These are phyloP conservation scores for Okapia johnstoni DNA, from an alignment of 2,113 vertebrate genomes.

Conservation along the genomic window DNA sequence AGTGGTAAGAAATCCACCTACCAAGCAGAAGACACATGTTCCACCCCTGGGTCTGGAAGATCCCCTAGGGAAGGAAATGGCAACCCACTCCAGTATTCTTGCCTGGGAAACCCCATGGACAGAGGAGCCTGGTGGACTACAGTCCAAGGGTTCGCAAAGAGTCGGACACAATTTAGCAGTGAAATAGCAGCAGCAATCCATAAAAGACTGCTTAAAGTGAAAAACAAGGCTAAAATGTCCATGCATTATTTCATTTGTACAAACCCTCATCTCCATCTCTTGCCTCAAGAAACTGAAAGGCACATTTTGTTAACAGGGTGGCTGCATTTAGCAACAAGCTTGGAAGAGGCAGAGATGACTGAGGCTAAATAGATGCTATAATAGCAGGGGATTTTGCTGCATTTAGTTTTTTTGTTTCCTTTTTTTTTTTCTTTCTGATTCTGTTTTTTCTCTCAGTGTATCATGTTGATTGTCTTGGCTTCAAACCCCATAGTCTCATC, in stretches of 20 bases:
- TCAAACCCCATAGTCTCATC: neutral
- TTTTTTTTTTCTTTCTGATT: neutral
- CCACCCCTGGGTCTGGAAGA: neutral
- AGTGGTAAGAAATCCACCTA: neutral
- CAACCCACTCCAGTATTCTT: neutral
- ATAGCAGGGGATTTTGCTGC: neutral
- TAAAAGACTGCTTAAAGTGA: neutral
- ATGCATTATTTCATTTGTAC: neutral
- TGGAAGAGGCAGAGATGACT: neutral
- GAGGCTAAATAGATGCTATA: neutral
- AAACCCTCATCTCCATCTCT: accelerated
- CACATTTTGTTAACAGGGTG: accelerated
- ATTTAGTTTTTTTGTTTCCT: neutral
- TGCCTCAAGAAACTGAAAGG: neutral
- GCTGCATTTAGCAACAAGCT: no score
- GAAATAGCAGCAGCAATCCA: neutral
- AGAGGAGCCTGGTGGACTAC: neutral
- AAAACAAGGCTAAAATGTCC: neutral
- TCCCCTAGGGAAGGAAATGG: neutral
- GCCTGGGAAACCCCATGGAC: neutral
- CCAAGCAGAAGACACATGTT: neutral
- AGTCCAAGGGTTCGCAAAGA: neutral
- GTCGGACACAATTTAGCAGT: neutral
- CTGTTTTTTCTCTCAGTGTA: neutral
- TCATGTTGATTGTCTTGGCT: neutral